Conservation (phyloP, 2,888 invertebrate genomes). For the Salticus scenicus region DNA sequence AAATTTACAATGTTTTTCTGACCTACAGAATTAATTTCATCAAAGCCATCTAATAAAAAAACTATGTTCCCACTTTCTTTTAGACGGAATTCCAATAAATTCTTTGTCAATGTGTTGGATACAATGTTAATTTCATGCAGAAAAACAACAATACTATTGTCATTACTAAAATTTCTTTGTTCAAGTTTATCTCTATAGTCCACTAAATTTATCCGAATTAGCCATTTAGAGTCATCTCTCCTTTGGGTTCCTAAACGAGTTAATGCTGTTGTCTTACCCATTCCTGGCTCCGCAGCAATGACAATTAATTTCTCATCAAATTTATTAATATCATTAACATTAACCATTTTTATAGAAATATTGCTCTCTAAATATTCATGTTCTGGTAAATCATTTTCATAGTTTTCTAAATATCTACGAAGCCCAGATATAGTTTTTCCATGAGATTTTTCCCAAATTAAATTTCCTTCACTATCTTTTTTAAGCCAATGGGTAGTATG, state of each 20-base stretch:
- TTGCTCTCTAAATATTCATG: neutral
- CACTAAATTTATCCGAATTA: constrained; percentile 1
- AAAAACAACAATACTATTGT: neutral
- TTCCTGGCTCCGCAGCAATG: constrained; percentile 21
- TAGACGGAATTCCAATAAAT: neutral
- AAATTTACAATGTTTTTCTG: neutral
- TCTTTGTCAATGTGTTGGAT: neutral
- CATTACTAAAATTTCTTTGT: neutral
- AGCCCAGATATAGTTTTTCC: neutral
- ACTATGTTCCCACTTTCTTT: neutral
- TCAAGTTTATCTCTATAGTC: neutral
- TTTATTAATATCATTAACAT: neutral
- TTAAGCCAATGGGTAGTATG: constrained; percentile 12
- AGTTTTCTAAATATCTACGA: neutral
- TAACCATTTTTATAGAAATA: neutral
- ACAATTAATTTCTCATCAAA: neutral
- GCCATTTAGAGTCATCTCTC: neutral
- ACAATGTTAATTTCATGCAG: neutral
- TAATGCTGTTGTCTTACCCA: constrained; percentile 17
- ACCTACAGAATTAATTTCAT: constrained; percentile 2
- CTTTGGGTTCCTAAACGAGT: neutral
- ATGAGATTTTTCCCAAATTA: constrained; percentile 11
- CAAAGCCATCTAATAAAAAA: constrained; percentile 17
- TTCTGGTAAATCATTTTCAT: neutral
- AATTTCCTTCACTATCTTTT: neutral